These are phyloP conservation scores for Gobio occitaniae DNA, from an alignment of 2,797 vertebrate species.

Conservation along the genomic window DNA sequence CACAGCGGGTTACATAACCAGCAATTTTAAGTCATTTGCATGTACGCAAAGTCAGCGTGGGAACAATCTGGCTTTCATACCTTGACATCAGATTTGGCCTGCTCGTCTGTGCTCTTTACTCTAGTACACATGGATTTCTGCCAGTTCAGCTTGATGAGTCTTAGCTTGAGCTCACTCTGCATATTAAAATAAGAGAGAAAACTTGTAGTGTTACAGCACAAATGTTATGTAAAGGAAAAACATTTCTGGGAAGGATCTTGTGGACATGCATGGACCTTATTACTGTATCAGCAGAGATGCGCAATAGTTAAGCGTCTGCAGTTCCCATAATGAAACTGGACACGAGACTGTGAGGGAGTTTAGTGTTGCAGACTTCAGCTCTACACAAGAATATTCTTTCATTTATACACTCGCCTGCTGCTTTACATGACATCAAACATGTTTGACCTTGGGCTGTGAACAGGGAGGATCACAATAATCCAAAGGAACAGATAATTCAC, in stretches of 20 bases:
- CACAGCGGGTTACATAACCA: not conserved
- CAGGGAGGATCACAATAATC: not conserved
- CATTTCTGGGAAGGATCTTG: not conserved
- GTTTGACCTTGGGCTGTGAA: not conserved
- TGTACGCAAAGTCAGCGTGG: conserved; percentile 1
- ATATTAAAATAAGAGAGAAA: conserved; percentile 36
- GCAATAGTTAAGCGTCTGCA: not conserved
- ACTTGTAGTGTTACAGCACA: not conserved
- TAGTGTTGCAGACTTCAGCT: not conserved
- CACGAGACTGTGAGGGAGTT: not conserved
- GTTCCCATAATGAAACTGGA: not conserved
- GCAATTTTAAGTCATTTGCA: not conserved
- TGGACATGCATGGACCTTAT: not conserved
- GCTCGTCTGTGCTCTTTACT: conserved; percentile 72
- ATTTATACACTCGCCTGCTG: not conserved
- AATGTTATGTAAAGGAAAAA: not conserved
- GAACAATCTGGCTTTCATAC: conserved; percentile 60
- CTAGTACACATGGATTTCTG: conserved; percentile 75
- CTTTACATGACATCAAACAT: not conserved
- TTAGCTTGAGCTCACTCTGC: conserved; percentile 77
- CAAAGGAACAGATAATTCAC: not conserved
- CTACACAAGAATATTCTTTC: not conserved
- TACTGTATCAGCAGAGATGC: not conserved
- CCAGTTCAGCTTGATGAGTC: conserved; percentile 78
- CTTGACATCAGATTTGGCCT: conserved; percentile 74